Evolutionary conservation across 2,797 vertebrate genomes (phyloP).

Genomic region (Sebastes diploproa): DNA sequence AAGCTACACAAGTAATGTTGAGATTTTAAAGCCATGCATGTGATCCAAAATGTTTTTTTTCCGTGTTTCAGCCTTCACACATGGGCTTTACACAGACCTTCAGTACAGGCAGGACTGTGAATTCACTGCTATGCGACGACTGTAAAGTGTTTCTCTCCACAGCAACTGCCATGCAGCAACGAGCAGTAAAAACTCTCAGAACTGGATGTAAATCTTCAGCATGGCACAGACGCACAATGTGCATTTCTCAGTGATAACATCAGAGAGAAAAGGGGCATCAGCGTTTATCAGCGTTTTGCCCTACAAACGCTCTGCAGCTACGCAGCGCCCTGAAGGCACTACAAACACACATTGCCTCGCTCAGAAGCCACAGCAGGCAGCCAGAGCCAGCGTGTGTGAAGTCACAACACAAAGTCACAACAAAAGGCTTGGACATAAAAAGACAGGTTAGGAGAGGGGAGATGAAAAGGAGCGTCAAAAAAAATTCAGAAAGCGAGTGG

Average conservation of each 20-base stretch:
- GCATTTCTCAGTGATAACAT: constrained; percentile 31
- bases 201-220: constrained; percentile 25
- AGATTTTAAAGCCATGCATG: neutral
- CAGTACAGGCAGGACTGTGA: neutral
- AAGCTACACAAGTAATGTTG: neutral
- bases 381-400: constrained; percentile 29
- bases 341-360: constrained; percentile 42
- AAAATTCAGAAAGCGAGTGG: constrained; percentile 1
- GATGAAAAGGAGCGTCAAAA: constrained; percentile 41
- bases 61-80: neutral
- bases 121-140: neutral
- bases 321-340: constrained; percentile 28
- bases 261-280: constrained; percentile 29
- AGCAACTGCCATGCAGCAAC: constrained; percentile 4
- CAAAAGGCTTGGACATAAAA: constrained; percentile 37
- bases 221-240: neutral
- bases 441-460: constrained; percentile 26
- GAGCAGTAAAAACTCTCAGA: neutral
- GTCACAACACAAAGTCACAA: constrained; percentile 42
- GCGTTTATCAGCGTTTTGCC: constrained; percentile 47
- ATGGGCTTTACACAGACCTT: neutral
- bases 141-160: neutral
- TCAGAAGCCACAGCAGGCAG: constrained; percentile 45
- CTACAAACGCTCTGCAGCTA: constrained; percentile 30
- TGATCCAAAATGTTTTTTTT: neutral